Base-by-base conservation (phyloP, 2,113 vertebrate genomes). In the Chamaetylas fuelleborni region DNA sequence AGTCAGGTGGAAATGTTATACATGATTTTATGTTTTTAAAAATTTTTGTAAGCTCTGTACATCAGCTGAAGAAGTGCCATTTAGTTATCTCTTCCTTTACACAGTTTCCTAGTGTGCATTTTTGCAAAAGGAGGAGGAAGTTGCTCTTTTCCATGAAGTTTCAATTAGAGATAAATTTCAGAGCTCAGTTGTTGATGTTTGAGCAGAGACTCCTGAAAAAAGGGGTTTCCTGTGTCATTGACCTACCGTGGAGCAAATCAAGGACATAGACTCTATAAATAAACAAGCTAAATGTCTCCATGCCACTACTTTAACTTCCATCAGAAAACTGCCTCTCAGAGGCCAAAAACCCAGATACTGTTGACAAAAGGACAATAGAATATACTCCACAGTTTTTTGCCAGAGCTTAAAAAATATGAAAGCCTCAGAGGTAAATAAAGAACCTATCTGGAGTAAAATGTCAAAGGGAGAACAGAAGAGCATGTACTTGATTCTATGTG, bases 321-420 rank as follows among this genome's bases (percentile, higher is more conserved):
- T 71, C 22, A 66, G 51, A 71, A 92, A 38, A 31, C 12, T 10
- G 5, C 23, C 24, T 71, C 60, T 48, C 45, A 76, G 91, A 87
- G 84, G 23, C 40, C 26, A 89, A 85, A 94, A 76, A 80, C 72
- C 8, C 14, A 60, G 12, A 23, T 45, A 65, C 5, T 26, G 2
- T 69, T 82, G 57, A 79, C 29, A 72, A 81, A 94, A 89, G 18
- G n/a, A 53, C 0, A 56, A n/a, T 24, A 78, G 34, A 65, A 76
- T 62, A 61, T 28, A 76, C 13, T 72, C 42, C 24, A 73, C 6
- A 76, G 36, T 4, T 54, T 85, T 92, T 72, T 84, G 5, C 11
- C 29, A 77, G 23, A 57, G 11, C 40, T 92, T 82, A 57, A 82
- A 89, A 92, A 72, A 34, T 69, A 61, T 15, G 45, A 86, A 79